These are phyloP conservation scores for Meganola albula DNA, from an alignment of 2,888 invertebrate species.

Conservation along the genomic window DNA sequence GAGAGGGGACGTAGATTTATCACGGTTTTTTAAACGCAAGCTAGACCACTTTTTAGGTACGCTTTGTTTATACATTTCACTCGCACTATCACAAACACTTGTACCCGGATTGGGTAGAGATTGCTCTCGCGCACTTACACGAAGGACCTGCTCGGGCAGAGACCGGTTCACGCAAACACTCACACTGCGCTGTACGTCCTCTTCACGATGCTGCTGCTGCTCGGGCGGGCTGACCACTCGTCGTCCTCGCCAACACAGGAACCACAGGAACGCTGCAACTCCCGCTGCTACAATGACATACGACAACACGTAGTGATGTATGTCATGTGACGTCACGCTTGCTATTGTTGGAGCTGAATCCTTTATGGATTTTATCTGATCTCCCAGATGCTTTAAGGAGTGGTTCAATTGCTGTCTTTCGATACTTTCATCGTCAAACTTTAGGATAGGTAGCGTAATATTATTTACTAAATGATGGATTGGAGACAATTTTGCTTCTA, in stretches of 20 bases:
- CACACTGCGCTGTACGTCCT: neutral
- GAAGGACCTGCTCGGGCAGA: neutral
- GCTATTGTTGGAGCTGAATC: too few relatives aligned
- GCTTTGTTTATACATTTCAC: neutral
- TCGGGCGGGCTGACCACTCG: neutral
- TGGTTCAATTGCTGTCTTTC: neutral
- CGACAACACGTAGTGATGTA: neutral
- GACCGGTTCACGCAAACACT: neutral
- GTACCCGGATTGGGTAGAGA: neutral
- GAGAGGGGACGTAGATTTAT: neutral
- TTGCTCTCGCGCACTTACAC: neutral
- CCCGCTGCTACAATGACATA: neutral
- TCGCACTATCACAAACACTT: neutral
- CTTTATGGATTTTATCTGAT: neutral
- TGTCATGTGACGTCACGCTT: neutral
- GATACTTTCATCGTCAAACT: neutral
- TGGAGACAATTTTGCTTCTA: neutral
- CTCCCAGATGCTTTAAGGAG: neutral
- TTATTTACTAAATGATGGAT: neutral
- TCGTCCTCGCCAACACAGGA: neutral
- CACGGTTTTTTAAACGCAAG: neutral
- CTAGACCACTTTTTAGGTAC: neutral
- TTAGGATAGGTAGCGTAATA: neutral
- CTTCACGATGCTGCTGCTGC: neutral
- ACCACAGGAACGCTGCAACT: neutral